These are phyloP conservation scores for Hirtodrosophila alboralis DNA, from an alignment of 2,888 invertebrate species.

Conservation along the genomic window DNA sequence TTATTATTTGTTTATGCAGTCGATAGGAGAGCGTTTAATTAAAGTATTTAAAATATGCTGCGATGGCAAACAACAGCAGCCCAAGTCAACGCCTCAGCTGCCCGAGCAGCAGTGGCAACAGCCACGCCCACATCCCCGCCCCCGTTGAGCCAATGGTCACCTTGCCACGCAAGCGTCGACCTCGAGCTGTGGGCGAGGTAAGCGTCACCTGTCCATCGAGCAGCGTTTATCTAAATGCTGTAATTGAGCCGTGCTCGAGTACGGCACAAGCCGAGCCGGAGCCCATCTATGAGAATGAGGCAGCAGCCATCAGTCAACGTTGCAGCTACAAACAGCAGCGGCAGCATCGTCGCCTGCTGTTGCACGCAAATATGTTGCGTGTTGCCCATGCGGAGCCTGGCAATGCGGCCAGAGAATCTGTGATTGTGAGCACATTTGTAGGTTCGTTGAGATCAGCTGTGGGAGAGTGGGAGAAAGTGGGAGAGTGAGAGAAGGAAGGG, in stretches of 20 bases:
- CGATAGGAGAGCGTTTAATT: constrained; percentile 37
- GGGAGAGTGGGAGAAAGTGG: neutral
- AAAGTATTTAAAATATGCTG: constrained; percentile 34
- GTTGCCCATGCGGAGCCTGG: constrained; percentile 64
- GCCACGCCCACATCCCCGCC: constrained; percentile 15
- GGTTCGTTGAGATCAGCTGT: constrained; percentile 67
- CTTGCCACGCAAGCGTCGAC: constrained; percentile 82
- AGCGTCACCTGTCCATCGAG: constrained; percentile 81
- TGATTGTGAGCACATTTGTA: constrained; percentile 82
- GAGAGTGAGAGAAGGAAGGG: neutral
- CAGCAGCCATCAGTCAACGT: constrained; percentile 44
- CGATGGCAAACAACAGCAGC: constrained; percentile 37
- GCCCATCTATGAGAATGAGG: constrained; percentile 82
- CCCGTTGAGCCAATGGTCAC: constrained; percentile 55
- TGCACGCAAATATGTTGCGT: constrained; percentile 71
- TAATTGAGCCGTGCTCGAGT: constrained; percentile 1
- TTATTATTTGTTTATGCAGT: no score
- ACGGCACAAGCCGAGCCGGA: constrained; percentile 61
- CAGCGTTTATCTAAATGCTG: constrained; percentile 80
- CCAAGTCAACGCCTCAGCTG: constrained; percentile 50
- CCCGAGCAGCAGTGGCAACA: constrained; percentile 43
- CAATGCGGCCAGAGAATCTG: constrained; percentile 61
- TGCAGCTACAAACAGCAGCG: constrained; percentile 16
- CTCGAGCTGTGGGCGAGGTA: constrained; percentile 84
- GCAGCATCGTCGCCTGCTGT: constrained; percentile 13